Conservation (phyloP, 1,140 invertebrate species). For the Lethocerus indicus region DNA sequence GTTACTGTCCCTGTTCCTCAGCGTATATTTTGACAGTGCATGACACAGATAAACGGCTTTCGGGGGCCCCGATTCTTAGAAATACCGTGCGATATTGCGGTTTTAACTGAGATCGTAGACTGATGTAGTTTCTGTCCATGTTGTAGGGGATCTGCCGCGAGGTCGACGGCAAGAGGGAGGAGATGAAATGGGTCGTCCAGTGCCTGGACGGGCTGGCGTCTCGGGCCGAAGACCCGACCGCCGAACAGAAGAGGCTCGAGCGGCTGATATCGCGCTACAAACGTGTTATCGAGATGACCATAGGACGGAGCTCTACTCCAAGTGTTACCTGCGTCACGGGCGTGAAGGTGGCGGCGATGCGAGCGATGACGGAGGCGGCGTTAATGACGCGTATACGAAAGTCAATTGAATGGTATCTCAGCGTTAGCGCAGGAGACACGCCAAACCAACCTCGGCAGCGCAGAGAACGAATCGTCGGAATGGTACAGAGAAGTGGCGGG, state of each 20-base stretch:
- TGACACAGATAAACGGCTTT: too few relatives aligned
- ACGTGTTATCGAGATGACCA: conserved; percentile 79
- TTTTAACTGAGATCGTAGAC: not conserved
- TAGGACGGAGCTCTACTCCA: conserved; percentile 83
- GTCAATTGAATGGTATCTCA: conserved; percentile 54
- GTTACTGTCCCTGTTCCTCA: too few relatives aligned
- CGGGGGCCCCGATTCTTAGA: too few relatives aligned
- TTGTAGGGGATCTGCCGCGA: conserved; percentile 68
- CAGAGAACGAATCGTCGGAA: conserved; percentile 75
- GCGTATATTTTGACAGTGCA: too few relatives aligned
- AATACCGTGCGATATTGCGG: too few relatives aligned
- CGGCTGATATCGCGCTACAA: conserved; percentile 47
- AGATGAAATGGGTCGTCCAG: conserved; percentile 89
- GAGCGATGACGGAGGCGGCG: conserved; percentile 55
- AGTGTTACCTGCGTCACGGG: conserved; percentile 43
- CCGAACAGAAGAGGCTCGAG: conserved; percentile 62
- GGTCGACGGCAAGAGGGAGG: conserved; percentile 73
- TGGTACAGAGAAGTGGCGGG: conserved; percentile 79
- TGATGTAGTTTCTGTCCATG: too few relatives aligned
- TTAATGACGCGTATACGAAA: conserved; percentile 44
- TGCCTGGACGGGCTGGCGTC: conserved; percentile 69
- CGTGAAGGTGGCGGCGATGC: conserved; percentile 36
- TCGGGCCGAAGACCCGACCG: conserved; percentile 46
- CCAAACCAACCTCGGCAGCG: conserved; percentile 63
- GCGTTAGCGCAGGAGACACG: conserved; percentile 63